Evolutionary conservation across 92 coral and sea anemone species (phyloP).

Genomic region (Hydrozoanthus gracilis): DNA sequence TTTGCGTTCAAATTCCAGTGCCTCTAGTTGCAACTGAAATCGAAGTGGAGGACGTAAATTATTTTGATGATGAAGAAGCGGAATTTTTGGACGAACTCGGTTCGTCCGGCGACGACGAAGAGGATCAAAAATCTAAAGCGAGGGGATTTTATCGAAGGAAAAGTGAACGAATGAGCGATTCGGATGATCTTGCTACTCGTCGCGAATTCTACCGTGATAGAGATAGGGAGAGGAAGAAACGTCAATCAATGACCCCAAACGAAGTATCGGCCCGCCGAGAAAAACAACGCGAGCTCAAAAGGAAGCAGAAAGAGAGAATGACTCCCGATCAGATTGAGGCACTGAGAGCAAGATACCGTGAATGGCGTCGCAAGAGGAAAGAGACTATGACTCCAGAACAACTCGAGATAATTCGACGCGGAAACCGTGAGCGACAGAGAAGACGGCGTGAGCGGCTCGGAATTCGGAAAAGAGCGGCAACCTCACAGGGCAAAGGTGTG

Average conservation of each 20-base stretch:
- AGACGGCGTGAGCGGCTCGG: constrained; percentile 97
- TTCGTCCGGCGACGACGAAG: constrained; percentile 54
- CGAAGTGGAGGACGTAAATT: constrained; percentile 86
- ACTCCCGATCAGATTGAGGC: constrained; percentile 91
- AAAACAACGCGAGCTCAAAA: constrained; percentile 87
- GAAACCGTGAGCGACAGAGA: constrained; percentile 91
- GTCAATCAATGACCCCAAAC: constrained; percentile 67
- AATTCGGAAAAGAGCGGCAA: constrained; percentile 76
- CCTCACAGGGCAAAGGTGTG: constrained; percentile 77
- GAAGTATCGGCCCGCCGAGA: constrained; percentile 91
- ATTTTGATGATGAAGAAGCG: constrained; percentile 79
- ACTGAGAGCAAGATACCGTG: constrained; percentile 87
- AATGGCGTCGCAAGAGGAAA: constrained; percentile 92
- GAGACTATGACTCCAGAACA: constrained; percentile 94
- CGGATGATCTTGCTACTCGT: constrained; percentile 63
- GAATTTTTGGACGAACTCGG: constrained; percentile 50
- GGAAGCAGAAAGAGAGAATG: constrained; percentile 93
- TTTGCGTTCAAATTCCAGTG: constrained; percentile 77
- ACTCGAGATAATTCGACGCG: constrained; percentile 88
- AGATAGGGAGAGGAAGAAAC: constrained; percentile 70
- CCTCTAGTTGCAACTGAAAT: constrained; percentile 91
- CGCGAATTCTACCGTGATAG: constrained; percentile 69
- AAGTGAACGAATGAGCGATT: constrained; percentile 61
- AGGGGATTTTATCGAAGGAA: constrained; percentile 56
- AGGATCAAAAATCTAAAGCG: constrained; percentile 61